phyloP scores from a whole-genome alignment of 1,140 invertebrate species.

The Caenorhabditis brenneri region DNA sequence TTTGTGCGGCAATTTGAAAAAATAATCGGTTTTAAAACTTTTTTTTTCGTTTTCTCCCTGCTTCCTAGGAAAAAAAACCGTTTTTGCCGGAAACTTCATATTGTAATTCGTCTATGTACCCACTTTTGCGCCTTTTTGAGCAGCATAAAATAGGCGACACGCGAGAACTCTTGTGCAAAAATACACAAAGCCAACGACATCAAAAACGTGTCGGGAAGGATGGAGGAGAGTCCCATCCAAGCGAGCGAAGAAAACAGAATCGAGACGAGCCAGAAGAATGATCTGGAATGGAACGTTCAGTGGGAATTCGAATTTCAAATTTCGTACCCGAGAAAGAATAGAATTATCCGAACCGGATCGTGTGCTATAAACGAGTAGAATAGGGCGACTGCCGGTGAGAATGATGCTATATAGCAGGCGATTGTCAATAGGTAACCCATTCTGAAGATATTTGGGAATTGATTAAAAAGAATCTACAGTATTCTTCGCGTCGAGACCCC shows the following conservation, averaged over 20 bases:
- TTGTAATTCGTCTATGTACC: neutral
- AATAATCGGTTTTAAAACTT: too few relatives aligned
- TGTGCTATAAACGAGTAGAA: conserved; percentile 54
- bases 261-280: conserved; percentile 58
- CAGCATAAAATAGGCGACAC: conserved; percentile 39
- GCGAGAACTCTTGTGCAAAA: conserved; percentile 11
- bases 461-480: too few relatives aligned
- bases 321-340: conserved; percentile 57
- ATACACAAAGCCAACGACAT: neutral
- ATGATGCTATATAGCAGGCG: conserved; percentile 52
- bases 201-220: neutral
- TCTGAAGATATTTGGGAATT: too few relatives aligned
- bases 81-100: neutral
- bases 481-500: too few relatives aligned
- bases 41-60: too few relatives aligned
- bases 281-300: conserved; percentile 29
- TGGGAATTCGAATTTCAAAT: neutral
- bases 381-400: conserved; percentile 50
- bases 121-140: conserved; percentile 41
- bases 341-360: conserved; percentile 55
- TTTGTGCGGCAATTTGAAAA: too few relatives aligned
- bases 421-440: conserved; percentile 52
- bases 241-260: conserved; percentile 51
- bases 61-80: too few relatives aligned
- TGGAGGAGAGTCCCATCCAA: neutral